Evolutionary conservation across 2,797 vertebrate species (phyloP).

Genomic region (Babyrousa celebensis): DNA sequence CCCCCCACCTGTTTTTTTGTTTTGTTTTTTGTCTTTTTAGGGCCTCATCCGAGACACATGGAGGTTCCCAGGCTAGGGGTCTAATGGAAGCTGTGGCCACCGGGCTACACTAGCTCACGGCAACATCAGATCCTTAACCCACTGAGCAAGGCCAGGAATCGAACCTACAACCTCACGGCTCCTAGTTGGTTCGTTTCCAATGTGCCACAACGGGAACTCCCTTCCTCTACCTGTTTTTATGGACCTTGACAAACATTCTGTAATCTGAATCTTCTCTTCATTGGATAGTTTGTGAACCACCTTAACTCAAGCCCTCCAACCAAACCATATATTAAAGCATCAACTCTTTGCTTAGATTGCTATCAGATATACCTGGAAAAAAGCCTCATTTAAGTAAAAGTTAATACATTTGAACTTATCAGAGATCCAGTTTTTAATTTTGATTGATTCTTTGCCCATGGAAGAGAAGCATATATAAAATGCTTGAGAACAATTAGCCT

Average conservation of each 20-base stretch:
- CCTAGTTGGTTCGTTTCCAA: too few relatives aligned
- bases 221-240: neutral
- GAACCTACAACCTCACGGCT: too few relatives aligned
- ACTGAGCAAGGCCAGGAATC: too few relatives aligned
- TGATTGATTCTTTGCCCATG: neutral
- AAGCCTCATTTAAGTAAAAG: slow-evolving; percentile 61
- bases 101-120: too few relatives aligned
- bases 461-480: slow-evolving; percentile 36
- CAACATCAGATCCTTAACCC: too few relatives aligned
- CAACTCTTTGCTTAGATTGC: slow-evolving; percentile 9
- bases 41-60: too few relatives aligned
- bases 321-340: slow-evolving; percentile 48
- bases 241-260: neutral
- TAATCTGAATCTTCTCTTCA: slow-evolving; percentile 40
- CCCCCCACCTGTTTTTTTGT: too few relatives aligned
- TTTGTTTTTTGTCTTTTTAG: too few relatives aligned
- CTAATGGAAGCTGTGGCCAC: too few relatives aligned
- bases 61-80: too few relatives aligned
- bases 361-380: slow-evolving; percentile 38
- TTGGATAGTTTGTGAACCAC: slow-evolving; percentile 48
- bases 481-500: neutral
- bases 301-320: slow-evolving; percentile 1
- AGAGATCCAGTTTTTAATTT: slow-evolving; percentile 54
- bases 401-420: slow-evolving; percentile 51
- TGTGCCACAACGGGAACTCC: too few relatives aligned